phyloP scores from a whole-genome alignment of 2,888 invertebrate species.

The Drosophila austrosaltans region DNA sequence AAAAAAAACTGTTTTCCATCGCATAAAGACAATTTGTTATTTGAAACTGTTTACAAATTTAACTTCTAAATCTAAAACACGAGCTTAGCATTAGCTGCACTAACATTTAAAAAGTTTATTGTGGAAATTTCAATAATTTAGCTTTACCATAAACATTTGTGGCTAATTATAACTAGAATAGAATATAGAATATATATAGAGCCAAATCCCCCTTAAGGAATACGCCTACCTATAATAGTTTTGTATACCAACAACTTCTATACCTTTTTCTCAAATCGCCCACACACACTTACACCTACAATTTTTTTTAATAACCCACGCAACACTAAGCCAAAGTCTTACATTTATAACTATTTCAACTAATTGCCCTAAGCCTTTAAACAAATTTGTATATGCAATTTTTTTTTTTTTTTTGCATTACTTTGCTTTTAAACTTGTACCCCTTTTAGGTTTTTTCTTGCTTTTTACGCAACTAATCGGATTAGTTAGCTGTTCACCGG shows the following conservation, averaged over 20 bases:
- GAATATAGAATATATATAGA: background rate
- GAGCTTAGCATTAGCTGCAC: no score
- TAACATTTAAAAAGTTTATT: no score
- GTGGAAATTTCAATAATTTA: background rate
- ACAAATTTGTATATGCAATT: constrained; percentile 44
- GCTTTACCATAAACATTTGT: background rate
- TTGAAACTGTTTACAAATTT: no score
- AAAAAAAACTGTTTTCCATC: no score
- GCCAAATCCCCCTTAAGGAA: background rate
- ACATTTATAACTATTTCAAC: constrained; percentile 58
- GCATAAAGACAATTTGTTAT: no score
- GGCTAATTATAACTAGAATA: background rate
- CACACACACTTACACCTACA: background rate
- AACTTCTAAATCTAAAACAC: no score
- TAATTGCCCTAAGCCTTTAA: constrained; percentile 70
- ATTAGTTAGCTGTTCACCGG: background rate
- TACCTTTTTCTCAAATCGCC: background rate
- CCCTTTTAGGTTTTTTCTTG: constrained; percentile 3
- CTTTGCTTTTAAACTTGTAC: background rate
- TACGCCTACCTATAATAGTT: background rate
- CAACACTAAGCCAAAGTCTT: constrained; percentile 44
- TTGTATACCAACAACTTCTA: background rate
- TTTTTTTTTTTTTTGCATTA: constrained; percentile 6
- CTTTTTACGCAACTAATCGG: constrained; percentile 16
- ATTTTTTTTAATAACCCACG: constrained; percentile 22